These are phyloP conservation scores for Ibidorhyncha struthersii DNA, from an alignment of 2,113 vertebrate genomes.

Conservation along the genomic window DNA sequence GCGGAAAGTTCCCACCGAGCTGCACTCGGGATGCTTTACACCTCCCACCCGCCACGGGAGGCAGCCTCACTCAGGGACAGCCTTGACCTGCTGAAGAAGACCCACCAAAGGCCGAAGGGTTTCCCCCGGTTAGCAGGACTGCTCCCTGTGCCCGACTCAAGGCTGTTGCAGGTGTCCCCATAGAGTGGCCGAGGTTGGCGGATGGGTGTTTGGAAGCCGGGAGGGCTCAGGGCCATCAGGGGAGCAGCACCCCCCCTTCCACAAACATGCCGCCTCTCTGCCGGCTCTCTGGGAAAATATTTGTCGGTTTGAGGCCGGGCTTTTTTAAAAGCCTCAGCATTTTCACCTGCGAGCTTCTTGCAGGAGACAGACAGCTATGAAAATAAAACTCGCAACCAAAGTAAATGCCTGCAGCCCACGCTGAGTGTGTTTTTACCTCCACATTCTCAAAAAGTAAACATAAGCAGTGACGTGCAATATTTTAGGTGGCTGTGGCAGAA, in stretches of 20 bases:
- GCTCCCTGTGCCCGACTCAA: neutral
- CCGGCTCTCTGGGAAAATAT: conserved; percentile 17
- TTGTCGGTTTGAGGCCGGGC: neutral
- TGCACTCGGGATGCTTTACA: neutral
- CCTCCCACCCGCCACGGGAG: accelerated
- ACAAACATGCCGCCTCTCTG: neutral
- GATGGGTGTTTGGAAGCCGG: accelerated
- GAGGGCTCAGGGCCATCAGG: neutral
- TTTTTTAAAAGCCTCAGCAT: conserved; percentile 7
- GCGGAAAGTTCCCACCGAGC: neutral
- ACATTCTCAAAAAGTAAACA: conserved; percentile 5
- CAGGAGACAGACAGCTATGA: neutral
- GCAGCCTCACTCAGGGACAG: accelerated
- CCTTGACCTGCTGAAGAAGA: neutral
- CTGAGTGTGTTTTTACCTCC: neutral
- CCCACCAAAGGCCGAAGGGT: accelerated
- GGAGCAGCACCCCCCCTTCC: neutral
- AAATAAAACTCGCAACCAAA: conserved; percentile 32
- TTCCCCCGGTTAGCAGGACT: accelerated
- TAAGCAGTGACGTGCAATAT: neutral
- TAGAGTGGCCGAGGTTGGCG: accelerated
- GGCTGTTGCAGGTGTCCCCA: accelerated
- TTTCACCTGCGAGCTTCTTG: neutral
- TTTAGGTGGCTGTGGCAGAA: conserved; percentile 24
- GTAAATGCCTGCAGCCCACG: neutral